Evolutionary conservation across 2,113 vertebrate genomes (phyloP).

Genomic region (Meleagris gallopavo): DNA sequence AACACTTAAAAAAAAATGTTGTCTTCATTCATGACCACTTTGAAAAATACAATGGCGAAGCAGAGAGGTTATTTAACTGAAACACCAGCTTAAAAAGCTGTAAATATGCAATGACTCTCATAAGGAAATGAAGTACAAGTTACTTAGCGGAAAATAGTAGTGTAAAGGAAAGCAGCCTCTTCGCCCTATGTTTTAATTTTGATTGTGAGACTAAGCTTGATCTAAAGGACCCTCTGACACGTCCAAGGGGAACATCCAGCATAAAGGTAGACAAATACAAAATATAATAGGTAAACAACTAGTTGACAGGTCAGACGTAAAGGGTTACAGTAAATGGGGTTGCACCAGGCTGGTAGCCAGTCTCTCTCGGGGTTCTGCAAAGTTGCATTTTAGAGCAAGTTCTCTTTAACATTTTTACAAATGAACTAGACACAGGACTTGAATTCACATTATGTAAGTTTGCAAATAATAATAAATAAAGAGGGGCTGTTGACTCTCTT

Average conservation of each 20-base stretch:
- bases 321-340: neutral
- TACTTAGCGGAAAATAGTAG: neutral
- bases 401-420: neutral
- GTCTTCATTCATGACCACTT: neutral
- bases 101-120: neutral
- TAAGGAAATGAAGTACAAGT: neutral
- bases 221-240: neutral
- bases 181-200: neutral
- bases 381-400: neutral
- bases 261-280: neutral
- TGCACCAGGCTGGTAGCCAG: neutral
- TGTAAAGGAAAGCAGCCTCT: neutral
- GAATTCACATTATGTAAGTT: neutral
- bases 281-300: neutral
- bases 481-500: neutral
- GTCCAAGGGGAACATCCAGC: neutral
- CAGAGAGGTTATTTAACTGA: slow-evolving; percentile 19
- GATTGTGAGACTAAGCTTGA: neutral
- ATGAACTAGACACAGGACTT: neutral
- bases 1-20: neutral
- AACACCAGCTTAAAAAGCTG: neutral
- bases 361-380: neutral
- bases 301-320: neutral
- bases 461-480: neutral
- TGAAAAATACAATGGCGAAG: neutral